phyloP scores from a whole-genome alignment of 2,888 invertebrate species.

The Athalia circularis region DNA sequence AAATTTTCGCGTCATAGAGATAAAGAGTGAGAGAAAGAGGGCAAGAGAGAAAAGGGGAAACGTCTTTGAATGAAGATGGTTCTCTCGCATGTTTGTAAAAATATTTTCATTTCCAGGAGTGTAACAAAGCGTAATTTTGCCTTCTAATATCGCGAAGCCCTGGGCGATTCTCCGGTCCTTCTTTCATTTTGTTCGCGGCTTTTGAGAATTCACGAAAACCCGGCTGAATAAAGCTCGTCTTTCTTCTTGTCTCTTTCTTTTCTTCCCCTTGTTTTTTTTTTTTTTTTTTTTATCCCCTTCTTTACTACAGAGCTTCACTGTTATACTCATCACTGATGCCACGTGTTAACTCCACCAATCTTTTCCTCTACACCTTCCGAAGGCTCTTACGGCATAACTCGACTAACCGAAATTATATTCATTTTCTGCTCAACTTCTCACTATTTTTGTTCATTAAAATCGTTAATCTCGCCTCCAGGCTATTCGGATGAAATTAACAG shows the following conservation, averaged over 20 bases:
- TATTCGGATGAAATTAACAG: background rate
- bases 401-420: background rate
- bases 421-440: background rate
- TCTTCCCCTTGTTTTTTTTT: constrained; percentile 19
- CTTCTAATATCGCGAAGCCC: constrained; percentile 44
- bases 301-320: background rate
- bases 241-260: constrained; percentile 30
- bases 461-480: background rate
- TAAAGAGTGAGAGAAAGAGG: too few relatives aligned
- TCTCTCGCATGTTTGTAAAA: constrained; percentile 36
- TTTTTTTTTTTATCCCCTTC: background rate
- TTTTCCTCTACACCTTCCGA: background rate
- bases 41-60: background rate
- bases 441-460: background rate
- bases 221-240: constrained; percentile 41
- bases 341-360: constrained; percentile 12
- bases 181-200: constrained; percentile 40
- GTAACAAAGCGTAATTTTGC: constrained; percentile 45
- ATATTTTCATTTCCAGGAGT: constrained; percentile 42
- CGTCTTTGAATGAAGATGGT: background rate
- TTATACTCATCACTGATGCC: constrained; percentile 20
- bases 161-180: constrained; percentile 28
- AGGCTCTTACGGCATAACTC: background rate
- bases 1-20: too few relatives aligned
- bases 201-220: constrained; percentile 32